A percentile compares a stretch with the other conserved stretches of the same genome.
Conservation (phyloP, 2,113 vertebrate genomes). For the Elaphurus davidianus region DNA sequence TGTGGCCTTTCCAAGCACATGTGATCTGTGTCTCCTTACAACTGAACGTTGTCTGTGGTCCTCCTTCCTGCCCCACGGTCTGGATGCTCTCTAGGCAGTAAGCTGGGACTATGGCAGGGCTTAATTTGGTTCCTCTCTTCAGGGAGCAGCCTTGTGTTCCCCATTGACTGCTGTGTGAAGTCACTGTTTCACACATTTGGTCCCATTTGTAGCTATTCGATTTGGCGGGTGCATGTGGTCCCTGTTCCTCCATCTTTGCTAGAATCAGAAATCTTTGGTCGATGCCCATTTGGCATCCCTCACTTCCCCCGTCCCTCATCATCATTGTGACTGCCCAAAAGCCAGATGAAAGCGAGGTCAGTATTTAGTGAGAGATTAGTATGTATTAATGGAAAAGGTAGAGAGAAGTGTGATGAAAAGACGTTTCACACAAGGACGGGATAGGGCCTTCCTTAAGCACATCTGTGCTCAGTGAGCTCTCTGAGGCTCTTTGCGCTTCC, state of each 20-base stretch:
- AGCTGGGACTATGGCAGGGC: not conserved
- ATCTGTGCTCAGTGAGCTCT: constrained; percentile 16
- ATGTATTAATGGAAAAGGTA: not conserved
- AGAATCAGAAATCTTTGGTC: not conserved
- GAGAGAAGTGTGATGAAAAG: not conserved
- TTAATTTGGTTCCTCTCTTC: not conserved
- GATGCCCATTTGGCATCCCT: not conserved
- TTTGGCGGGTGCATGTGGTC: not conserved
- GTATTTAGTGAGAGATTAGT: not conserved
- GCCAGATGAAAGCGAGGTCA: not conserved
- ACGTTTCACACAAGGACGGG: not conserved
- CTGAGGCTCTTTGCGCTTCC: not conserved
- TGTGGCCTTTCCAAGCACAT: not conserved
- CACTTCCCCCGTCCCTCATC: not conserved
- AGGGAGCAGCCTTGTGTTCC: not conserved
- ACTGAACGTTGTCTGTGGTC: not conserved
- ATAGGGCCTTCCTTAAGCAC: not conserved
- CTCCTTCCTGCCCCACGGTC: not conserved
- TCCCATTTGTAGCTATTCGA: not conserved
- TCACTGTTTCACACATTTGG: not conserved
- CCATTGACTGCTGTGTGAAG: not conserved
- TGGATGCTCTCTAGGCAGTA: not conserved
- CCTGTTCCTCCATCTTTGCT: not conserved
- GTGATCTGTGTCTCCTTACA: not conserved
- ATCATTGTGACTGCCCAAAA: not conserved